Evolutionary conservation across 92 coral and sea anemone species (phyloP), one percentile per base, ranked within the genome.

Genomic region (Bergia puertoricense): DNA sequence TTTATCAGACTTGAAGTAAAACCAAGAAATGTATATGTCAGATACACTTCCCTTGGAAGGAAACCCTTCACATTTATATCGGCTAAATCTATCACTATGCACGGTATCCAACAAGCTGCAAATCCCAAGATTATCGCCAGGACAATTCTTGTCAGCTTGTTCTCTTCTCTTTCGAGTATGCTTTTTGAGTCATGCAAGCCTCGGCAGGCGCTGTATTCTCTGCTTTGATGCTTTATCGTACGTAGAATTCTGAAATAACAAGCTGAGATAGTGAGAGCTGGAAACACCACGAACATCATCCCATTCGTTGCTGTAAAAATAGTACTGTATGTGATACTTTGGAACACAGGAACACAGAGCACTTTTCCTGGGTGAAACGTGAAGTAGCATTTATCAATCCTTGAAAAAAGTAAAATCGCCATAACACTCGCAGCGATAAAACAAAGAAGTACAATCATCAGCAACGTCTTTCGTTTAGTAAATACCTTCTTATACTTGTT

Each of bases 301-400:
- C 95, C 88, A 85, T 93, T 93, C 51, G 86, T 23, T 15, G 89
- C 78, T 10, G 98, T 95, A 72, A 91, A 93, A 0, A 77, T 85
- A 2, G 73, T 76, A 46, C 94, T 92, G 73, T 89, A 93, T 13
- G 90, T 45, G 6, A 86, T 15, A 1, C 79, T 77, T 14, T 72
- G 86, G 48, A 95, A 93, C 1, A 88, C 74, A 50, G 94, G 92
- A n/a, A 90, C 94, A 78, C 98, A 95, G 68, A 95, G 86, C 10
- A 81, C 98, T 89, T 95, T 95, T 73, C 98, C 94, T 9, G 98
- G 96, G 62, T 95, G 98, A 89, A 95, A 95, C 1, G 76, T 79
- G 56, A 93, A 95, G 76, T 91, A 74, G 22, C 77, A 71, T 23
- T 36, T 30, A 2, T 89, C 83, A 0, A 93, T 79, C 37, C 90